Percentiles rank a stretch among this genome's conserved stretches.
Evolutionary conservation across 2,113 vertebrate genomes (phyloP).

Genomic region (Bagarius yarrelli): DNA sequence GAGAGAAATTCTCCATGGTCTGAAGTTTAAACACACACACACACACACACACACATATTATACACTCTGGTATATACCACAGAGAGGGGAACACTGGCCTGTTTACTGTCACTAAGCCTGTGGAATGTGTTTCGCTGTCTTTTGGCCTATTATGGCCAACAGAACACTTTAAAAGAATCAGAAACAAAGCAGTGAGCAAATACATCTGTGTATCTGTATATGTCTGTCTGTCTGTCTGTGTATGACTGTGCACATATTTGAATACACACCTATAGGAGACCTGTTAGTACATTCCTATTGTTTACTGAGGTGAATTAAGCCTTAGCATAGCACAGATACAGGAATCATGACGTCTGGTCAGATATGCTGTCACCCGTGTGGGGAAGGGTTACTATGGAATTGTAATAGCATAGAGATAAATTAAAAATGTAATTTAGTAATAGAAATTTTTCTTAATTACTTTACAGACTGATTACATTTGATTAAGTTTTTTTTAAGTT

Average conservation of each 20-base stretch:
- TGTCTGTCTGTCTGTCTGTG: not conserved
- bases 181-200: conserved; percentile 6
- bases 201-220: not conserved
- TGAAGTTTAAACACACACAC: conserved; percentile 16
- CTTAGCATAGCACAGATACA: not conserved
- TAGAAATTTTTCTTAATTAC: no score
- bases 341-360: not conserved
- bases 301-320: not conserved
- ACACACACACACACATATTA: conserved; percentile 25
- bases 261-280: not conserved
- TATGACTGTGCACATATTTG: not conserved
- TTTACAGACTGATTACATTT: no score
- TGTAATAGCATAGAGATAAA: no score
- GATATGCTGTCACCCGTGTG: not conserved
- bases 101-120: conserved; percentile 41
- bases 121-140: conserved; percentile 35
- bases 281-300: not conserved
- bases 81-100: conserved; percentile 14
- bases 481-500: no score
- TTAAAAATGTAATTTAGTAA: no score
- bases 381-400: no score
- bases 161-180: conserved; percentile 19
- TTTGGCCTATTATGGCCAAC: conserved; percentile 50
- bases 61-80: conserved; percentile 23
- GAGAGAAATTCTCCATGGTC: conserved; percentile 6